Percentiles rank a stretch among this genome's conserved stretches.
These are phyloP conservation scores for Agonopterix heracliana DNA, from an alignment of 2,888 invertebrate species.

Conservation along the genomic window DNA sequence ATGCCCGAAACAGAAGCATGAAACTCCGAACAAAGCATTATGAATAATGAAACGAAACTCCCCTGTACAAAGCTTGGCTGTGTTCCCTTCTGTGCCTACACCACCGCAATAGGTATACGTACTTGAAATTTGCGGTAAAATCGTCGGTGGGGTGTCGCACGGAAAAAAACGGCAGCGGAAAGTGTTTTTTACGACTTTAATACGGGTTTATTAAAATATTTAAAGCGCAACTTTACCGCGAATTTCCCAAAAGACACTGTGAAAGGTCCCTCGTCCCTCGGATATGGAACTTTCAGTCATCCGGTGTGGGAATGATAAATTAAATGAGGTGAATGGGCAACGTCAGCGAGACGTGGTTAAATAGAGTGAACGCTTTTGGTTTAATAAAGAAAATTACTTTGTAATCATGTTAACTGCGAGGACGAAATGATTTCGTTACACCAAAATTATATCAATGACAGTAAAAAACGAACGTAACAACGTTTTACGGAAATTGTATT, in stretches of 20 bases:
- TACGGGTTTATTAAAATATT: slow-evolving; percentile 75
- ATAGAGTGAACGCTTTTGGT: slow-evolving; percentile 19
- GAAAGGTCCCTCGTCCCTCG: slow-evolving; percentile 49
- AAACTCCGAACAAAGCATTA: slow-evolving; percentile 65
- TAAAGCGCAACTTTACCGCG: slow-evolving; percentile 66
- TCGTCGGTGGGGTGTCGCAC: slow-evolving; percentile 41
- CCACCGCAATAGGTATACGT: slow-evolving; percentile 15
- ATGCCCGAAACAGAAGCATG: slow-evolving; percentile 46
- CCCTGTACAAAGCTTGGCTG: slow-evolving; percentile 40
- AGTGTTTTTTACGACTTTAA: slow-evolving; percentile 74
- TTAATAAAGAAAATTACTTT: slow-evolving; percentile 18
- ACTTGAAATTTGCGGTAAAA: slow-evolving; percentile 35
- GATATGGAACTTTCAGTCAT: slow-evolving; percentile 51
- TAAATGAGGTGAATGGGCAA: slow-evolving; percentile 44
- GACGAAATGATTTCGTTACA: no score
- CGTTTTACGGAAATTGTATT: no score
- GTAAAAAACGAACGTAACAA: no score
- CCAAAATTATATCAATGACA: no score
- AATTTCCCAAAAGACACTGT: slow-evolving; percentile 71
- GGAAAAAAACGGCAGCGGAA: slow-evolving; percentile 61
- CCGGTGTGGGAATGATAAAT: slow-evolving; percentile 62
- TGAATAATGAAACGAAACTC: slow-evolving; percentile 74
- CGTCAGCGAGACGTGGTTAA: slow-evolving; percentile 21
- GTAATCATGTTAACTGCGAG: neutral
- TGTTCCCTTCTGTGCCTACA: neutral